Conservation (phyloP, 2,888 invertebrate genomes). For the Eubasilissa splendida region DNA sequence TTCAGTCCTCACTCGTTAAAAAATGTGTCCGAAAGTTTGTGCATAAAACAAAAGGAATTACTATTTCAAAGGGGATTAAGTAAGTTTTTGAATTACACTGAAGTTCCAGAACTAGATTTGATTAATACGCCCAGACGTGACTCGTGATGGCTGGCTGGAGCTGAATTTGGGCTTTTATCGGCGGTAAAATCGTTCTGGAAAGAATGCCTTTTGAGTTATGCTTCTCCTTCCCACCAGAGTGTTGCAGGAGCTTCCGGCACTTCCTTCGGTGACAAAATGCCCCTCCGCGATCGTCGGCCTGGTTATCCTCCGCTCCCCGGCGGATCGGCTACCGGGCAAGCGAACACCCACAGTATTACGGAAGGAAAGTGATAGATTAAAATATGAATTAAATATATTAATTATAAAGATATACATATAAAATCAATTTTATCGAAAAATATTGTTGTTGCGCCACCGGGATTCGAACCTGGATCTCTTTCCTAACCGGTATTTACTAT, state of each 20-base stretch:
- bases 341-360: too few species aligned
- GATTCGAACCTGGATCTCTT: too few species aligned
- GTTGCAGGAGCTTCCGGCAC: not conserved
- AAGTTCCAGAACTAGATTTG: slow-evolving; percentile 43
- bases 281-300: not conserved
- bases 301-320: not conserved
- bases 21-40: slow-evolving; percentile 34
- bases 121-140: slow-evolving; percentile 43
- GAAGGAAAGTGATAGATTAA: too few species aligned
- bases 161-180: slow-evolving; percentile 41
- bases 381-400: too few species aligned
- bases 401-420: too few species aligned
- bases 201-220: slow-evolving; percentile 36
- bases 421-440: too few species aligned
- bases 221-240: not conserved
- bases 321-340: too few species aligned
- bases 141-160: slow-evolving; percentile 30
- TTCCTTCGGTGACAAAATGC: not conserved
- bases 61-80: slow-evolving; percentile 45
- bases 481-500: too few species aligned
- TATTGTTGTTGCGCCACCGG: too few species aligned
- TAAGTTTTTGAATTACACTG: slow-evolving; percentile 45
- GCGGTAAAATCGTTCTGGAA: slow-evolving; percentile 25
- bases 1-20: slow-evolving; percentile 37
- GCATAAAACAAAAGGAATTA: slow-evolving; percentile 50